Evolutionary conservation across 2,113 vertebrate species (phyloP).

Genomic region (Bostrychus sinensis): DNA sequence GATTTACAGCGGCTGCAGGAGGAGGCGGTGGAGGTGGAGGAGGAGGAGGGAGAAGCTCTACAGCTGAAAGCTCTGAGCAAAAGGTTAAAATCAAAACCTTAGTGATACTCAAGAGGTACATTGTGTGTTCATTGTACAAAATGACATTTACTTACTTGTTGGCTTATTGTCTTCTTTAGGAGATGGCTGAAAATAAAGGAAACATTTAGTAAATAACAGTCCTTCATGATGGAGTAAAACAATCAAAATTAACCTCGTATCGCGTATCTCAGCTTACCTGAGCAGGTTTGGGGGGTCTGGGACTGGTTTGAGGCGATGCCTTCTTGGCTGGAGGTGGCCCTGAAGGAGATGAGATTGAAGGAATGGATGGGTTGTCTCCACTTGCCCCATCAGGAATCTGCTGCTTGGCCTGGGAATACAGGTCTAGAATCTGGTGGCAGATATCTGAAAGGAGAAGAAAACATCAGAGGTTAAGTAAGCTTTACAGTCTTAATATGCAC

Average conservation of each 20-base stretch:
- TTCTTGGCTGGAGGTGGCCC: slow-evolving; percentile 81
- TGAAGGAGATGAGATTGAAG: slow-evolving; percentile 77
- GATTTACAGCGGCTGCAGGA: slow-evolving; percentile 7
- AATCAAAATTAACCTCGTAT: neutral
- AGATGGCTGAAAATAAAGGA: slow-evolving; percentile 77
- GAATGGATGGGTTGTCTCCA: slow-evolving; percentile 54
- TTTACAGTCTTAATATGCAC: neutral
- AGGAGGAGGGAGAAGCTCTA: slow-evolving; percentile 29
- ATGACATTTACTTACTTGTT: slow-evolving; percentile 73
- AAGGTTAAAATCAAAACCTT: neutral
- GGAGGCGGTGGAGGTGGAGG: slow-evolving; percentile 20
- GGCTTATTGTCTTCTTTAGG: slow-evolving; percentile 89
- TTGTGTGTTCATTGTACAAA: neutral
- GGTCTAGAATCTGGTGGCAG: slow-evolving; percentile 93
- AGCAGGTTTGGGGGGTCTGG: slow-evolving; percentile 83
- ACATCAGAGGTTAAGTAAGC: neutral
- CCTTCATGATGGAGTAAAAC: neutral
- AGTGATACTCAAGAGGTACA: neutral
- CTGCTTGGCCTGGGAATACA: slow-evolving; percentile 91
- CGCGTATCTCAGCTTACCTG: slow-evolving; percentile 76
- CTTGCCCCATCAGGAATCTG: slow-evolving; percentile 89
- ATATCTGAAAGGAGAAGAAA: slow-evolving; percentile 79
- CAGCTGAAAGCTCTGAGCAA: slow-evolving; percentile 16
- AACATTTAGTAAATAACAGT: neutral
- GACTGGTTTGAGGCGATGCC: slow-evolving; percentile 87